Evolutionary conservation across 2,797 vertebrate genomes (phyloP), one percentile per base, ranked within the genome.

Genomic region (Vipera latastei): DNA sequence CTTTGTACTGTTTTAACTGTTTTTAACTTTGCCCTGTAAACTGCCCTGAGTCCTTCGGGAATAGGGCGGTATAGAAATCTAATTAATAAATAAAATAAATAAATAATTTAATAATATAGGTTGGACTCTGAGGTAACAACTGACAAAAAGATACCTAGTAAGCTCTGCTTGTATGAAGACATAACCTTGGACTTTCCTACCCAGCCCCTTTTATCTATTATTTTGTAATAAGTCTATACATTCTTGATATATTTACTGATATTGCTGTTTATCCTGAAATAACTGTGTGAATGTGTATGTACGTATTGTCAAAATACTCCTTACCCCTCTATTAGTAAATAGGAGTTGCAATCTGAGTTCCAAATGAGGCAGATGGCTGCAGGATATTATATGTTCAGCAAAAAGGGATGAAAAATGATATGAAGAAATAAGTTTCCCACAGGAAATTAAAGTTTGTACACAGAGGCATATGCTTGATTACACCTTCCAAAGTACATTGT

Each of bases 401-500:
- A 91, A 88, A 91, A 28, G 69, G 86, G 51, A 91, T 91, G 90
- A 93, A 93, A 93, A 93, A 93, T 91, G 86, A 93, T 89, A 91
- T 63, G 57, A 89, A 89, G 86, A 91, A 93, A 63, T 91, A 85
- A 85, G 86, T 91, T 91, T 89, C 90, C 92, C 92, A 85, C 86
- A 93, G 90, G 90, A 91, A 91, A 93, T 93, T 93, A 93, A 93
- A 93, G 92, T 91, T 91, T 93, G 92, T 89, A 93, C 90, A 93
- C 69, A 85, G 92, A 85, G 69, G 32, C 86, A 93, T 93, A 91
- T 93, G 92, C n/a, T 91, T 91, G 90, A 89, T 93, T 89, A 93
- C 57, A 89, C 57, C 65, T 90, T 91, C 57, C 90, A 93, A 88
- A 55, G 65, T 91, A 59, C 16, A 32, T 83, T 93, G 63, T 91